phyloP scores from a whole-genome alignment of 2,888 invertebrate genomes.

The Dermolepida albohirtum region DNA sequence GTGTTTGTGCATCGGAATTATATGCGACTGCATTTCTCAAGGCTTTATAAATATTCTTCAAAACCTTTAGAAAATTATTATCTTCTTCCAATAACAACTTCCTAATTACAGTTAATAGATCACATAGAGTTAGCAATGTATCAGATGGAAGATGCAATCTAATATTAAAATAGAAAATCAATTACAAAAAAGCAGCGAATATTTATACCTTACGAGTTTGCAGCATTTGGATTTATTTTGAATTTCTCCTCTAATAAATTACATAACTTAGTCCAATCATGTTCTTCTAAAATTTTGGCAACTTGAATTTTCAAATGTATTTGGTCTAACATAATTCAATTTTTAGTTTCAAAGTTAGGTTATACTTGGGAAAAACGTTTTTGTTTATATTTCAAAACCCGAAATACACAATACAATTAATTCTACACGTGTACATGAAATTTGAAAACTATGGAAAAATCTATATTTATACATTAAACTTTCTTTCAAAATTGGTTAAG shows the following conservation, averaged over 20 bases:
- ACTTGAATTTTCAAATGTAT: constrained; percentile 25
- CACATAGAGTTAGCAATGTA: constrained; percentile 15
- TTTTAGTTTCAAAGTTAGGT: constrained; percentile 1
- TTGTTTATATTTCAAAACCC: neutral
- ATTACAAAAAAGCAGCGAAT: neutral
- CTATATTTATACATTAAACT: no score
- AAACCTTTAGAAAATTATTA: constrained; percentile 9
- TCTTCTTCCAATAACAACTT: constrained; percentile 2
- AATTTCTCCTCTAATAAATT: constrained; percentile 37
- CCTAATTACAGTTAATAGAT: constrained; percentile 2
- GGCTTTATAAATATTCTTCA: constrained; percentile 36
- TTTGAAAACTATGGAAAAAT: no score
- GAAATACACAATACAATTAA: no score
- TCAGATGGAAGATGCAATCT: constrained; percentile 25
- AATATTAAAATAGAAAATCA: neutral
- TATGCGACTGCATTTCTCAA: constrained; percentile 49
- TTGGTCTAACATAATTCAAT: constrained; percentile 15
- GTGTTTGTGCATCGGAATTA: constrained; percentile 47
- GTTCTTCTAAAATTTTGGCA: constrained; percentile 1
- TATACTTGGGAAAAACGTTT: neutral
- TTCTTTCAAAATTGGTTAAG: no score
- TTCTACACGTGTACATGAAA: no score
- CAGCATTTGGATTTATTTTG: constrained; percentile 25
- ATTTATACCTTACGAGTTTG: constrained; percentile 24
- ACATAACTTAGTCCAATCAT: constrained; percentile 16